These are phyloP conservation scores for Corythucha ciliata DNA, from an alignment of 2,888 invertebrate genomes.

Conservation along the genomic window DNA sequence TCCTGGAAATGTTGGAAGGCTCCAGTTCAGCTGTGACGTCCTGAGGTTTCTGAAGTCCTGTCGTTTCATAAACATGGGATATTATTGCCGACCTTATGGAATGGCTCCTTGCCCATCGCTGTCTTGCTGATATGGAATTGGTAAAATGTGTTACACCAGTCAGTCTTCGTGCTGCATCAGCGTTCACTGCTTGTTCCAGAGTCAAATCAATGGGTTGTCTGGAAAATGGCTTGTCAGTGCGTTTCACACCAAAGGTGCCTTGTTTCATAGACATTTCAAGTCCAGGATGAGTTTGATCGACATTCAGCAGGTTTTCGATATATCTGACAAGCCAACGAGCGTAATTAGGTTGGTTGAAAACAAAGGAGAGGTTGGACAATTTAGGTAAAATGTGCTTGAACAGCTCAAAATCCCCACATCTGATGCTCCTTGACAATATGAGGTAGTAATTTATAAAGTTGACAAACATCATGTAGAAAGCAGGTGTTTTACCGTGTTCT, in stretches of 20 bases:
- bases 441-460: background rate
- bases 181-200: constrained; percentile 1
- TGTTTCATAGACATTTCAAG: background rate
- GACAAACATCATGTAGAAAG: too few species aligned
- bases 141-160: background rate
- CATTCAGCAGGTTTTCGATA: background rate
- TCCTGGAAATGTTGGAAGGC: background rate
- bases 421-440: background rate
- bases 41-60: background rate
- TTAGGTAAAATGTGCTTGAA: background rate
- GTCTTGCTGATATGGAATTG: constrained; percentile 1
- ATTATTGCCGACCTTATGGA: background rate
- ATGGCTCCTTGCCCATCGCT: background rate
- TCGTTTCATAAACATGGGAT: background rate
- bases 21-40: background rate
- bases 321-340: background rate
- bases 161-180: background rate
- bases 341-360: background rate
- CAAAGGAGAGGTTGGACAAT: background rate
- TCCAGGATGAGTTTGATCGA: background rate
- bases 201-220: background rate
- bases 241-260: background rate
- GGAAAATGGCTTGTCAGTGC: background rate
- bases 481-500: background rate
- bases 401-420: background rate